Conservation (phyloP, 1,140 invertebrate species). For the Bombus huntii region DNA sequence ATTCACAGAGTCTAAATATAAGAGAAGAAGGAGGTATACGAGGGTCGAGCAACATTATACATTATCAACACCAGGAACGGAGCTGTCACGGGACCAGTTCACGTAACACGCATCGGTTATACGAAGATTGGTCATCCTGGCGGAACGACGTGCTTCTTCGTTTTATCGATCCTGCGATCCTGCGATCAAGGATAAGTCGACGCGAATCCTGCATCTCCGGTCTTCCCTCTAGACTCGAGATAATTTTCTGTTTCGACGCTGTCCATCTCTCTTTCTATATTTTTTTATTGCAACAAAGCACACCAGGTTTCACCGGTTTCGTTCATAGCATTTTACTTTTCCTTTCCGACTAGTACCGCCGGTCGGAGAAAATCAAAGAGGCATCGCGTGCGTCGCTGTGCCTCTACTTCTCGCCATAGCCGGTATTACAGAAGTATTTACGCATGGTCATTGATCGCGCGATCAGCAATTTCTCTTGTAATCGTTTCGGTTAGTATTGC, state of each 20-base stretch:
- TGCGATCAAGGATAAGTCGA: constrained; percentile 24
- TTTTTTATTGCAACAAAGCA: not conserved
- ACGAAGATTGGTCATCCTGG: constrained; percentile 26
- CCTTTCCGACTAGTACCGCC: not conserved
- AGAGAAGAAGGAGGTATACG: no score
- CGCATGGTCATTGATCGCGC: not conserved
- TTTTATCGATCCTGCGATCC: constrained; percentile 14
- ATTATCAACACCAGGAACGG: not conserved
- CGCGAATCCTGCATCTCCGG: constrained; percentile 10
- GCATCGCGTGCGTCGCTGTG: constrained; percentile 1
- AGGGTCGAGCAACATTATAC: not conserved
- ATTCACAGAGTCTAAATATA: not conserved
- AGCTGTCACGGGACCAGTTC: constrained; percentile 9
- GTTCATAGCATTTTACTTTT: constrained; percentile 27
- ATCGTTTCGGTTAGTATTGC: not conserved
- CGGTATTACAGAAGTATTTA: constrained; percentile 22
- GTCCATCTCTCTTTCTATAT: not conserved
- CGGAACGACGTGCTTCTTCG: not conserved
- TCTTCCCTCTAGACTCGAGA: not conserved
- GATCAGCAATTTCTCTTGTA: constrained; percentile 18
- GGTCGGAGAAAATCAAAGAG: constrained; percentile 15
- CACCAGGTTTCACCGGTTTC: constrained; percentile 3
- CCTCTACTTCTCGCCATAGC: not conserved
- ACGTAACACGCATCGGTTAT: not conserved
- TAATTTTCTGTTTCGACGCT: constrained; percentile 21